phyloP scores from a whole-genome alignment of 2,113 vertebrate species.

The Calyptomena viridis region DNA sequence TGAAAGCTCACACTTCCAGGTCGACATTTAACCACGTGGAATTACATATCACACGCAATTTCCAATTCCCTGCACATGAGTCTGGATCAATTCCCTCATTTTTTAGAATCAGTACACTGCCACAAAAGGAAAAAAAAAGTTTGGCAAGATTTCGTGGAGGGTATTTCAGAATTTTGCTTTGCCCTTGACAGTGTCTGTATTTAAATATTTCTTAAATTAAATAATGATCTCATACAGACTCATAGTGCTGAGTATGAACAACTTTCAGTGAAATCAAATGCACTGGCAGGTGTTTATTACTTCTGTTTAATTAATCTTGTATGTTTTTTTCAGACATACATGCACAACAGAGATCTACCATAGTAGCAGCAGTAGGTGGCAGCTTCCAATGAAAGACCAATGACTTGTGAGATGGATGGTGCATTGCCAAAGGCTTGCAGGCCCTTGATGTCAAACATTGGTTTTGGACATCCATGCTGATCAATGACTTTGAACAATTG shows the following conservation, averaged over 20 bases:
- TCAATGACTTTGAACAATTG: neutral
- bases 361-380: neutral
- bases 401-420: neutral
- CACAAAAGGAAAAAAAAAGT: neutral
- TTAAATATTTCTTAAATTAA: neutral
- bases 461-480: neutral
- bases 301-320: conserved; percentile 1
- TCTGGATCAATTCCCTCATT: neutral
- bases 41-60: neutral
- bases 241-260: neutral
- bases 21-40: neutral
- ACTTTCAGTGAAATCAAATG: neutral
- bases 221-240: neutral
- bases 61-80: neutral
- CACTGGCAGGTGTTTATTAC: neutral
- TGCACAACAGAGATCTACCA: neutral
- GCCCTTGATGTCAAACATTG: neutral
- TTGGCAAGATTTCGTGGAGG: neutral
- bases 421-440: neutral
- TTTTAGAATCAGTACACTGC: neutral
- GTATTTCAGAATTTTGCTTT: neutral
- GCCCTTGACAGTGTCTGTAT: neutral
- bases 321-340: neutral
- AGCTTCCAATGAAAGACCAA: neutral
- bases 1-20: neutral